Evolutionary conservation across 2,113 vertebrate genomes (phyloP), one percentile per base, ranked within the genome.

Genomic region (Tinamus guttatus): DNA sequence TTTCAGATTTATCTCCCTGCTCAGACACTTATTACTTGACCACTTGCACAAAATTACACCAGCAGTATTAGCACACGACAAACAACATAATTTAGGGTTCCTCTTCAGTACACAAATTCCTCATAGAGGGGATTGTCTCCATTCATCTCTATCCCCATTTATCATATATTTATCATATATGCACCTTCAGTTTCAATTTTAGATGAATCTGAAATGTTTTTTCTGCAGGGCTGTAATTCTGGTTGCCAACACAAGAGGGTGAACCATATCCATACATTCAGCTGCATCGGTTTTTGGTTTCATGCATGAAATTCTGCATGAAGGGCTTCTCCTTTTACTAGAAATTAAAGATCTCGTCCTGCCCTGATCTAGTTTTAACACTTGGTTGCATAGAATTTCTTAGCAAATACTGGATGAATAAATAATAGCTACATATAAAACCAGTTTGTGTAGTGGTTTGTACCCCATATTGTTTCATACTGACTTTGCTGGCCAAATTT

Each of bases 181-280:
- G 49, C 49, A 49, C 9, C 20, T 38, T 34, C 32, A 13, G 10
- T 77, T 54, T 40, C 13, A 54, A 6, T 41, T 78, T 93, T 7
- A 81, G 13, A 11, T 5, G 8, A 21, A 19, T 5, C 69, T 85
- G 80, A 87, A 28, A 12, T 0, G 3, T 41, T 41, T 41, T 41
- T 41, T 41, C 40, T 41, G 40, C 11, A 41, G 11, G 40, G 13
- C 40, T 41, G 40, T 41, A 41, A 41, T 41, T 41, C 40, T 41
- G 40, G 40, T 24, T 79, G 64, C 54, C 40, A 82, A 68, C 96
- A 87, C 94, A 94, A 92, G 95, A 91, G 94, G 96, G 96, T 58
- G 87, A 92, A 30, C 81, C 27, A 30, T 54, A n/a, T 52, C 43
- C 70, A 76, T n/a, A 45, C 18, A 81, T 86, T 60, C 58, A 38